Percentiles rank a stretch among this genome's conserved stretches.
Conservation (phyloP, 2,113 vertebrate genomes). For the Puntigrus tetrazona region DNA sequence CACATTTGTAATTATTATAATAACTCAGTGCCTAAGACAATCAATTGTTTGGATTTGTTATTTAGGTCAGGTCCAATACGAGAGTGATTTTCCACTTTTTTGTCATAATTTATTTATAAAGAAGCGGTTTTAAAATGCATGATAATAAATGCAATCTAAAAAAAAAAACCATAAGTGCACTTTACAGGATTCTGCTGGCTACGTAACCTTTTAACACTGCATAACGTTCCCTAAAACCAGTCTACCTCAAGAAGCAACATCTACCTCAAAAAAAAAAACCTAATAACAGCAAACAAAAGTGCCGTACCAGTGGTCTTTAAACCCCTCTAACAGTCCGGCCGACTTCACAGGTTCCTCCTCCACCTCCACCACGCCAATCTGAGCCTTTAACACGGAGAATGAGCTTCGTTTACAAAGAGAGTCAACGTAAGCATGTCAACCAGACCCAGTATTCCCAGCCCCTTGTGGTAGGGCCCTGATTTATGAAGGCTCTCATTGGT, state of each 20-base stretch:
- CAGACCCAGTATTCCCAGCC: slow-evolving; percentile 19
- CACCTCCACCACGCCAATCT: slow-evolving; percentile 73
- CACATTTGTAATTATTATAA: slow-evolving; percentile 62
- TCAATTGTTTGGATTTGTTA: slow-evolving; percentile 55
- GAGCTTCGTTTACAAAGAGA: slow-evolving; percentile 79
- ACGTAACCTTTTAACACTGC: background rate
- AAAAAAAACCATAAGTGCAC: background rate
- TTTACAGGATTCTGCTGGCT: background rate
- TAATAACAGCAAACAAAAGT: slow-evolving; percentile 37
- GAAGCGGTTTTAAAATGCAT: background rate
- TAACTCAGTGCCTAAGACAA: slow-evolving; percentile 58
- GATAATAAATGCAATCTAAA: background rate
- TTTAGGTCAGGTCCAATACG: slow-evolving; percentile 17
- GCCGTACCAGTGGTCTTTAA: slow-evolving; percentile 3
- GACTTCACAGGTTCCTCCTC: slow-evolving; percentile 74
- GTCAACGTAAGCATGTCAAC: slow-evolving; percentile 77
- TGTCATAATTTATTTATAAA: slow-evolving; percentile 18
- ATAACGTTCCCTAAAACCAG: background rate
- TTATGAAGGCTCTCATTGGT: slow-evolving; percentile 32
- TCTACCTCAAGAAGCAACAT: background rate
- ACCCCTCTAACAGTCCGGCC: slow-evolving; percentile 59
- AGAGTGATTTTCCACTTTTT: slow-evolving; percentile 9
- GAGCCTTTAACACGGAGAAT: slow-evolving; percentile 71
- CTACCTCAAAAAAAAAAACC: slow-evolving; percentile 26
- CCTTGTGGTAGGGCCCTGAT: slow-evolving; percentile 25